Base-by-base conservation (phyloP, 2,888 invertebrate genomes). In the Chaetogeoica ovagalla region DNA sequence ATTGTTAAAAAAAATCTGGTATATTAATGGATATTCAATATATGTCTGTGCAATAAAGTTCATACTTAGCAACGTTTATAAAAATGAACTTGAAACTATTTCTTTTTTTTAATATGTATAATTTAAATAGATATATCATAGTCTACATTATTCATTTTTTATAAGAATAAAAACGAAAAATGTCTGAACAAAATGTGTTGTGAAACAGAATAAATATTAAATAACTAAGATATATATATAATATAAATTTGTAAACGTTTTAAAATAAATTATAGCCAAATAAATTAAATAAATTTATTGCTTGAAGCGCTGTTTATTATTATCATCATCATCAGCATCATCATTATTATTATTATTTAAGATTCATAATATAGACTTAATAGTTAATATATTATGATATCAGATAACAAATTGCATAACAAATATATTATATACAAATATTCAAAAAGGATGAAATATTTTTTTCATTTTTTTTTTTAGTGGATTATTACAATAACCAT, bases 191-290 rank as follows among this genome's bases (percentile, higher is more conserved):
- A 79, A 79, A 79, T 71, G 79, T 79, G 79, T 79, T 79, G 79
- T 79, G 71, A 71, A 79, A 70, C 79, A 70, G 71, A 79, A 71
- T 79, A 71, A 71, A 55, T 63, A 71, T 55, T 70, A 79, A 71
- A 63, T 70, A 79, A 59, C 62, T 79, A 70, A 55, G 69, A 63
- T 79, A 79, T 70, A 76, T 75, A 76, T 48, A 76, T 48, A 48
- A 77, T 71, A 71, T 79, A 63, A 63, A 79, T 79, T 77, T 79
- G 79, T 79, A 79, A 79, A 71, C 70, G 60, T 79, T 70, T 70
- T 70, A 79, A 79, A 71, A 79, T 79, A 79, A 71, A 79, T 70
- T 79, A 79, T 79, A 79, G 79, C 79, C 79, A 79, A 79, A 79
- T 71, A 79, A 79, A 79, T 79, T 79, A 71, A 79, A 79, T 71